These are phyloP conservation scores for Camponotus fellah DNA, from an alignment of 2,888 invertebrate genomes.

Conservation along the genomic window DNA sequence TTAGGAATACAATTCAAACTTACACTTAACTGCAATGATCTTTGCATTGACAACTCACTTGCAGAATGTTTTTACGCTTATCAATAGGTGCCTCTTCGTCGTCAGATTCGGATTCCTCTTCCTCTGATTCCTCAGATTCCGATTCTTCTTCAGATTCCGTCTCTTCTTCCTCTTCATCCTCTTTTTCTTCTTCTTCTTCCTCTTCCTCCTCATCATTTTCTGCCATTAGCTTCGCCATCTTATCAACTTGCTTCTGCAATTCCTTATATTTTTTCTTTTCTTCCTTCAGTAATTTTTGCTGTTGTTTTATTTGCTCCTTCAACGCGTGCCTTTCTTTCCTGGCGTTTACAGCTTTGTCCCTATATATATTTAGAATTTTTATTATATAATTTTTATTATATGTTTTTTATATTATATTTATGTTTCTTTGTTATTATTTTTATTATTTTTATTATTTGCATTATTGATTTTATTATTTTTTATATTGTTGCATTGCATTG, in stretches of 20 bases:
- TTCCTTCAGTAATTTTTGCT: slow-evolving; percentile 92
- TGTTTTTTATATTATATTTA: too few species aligned
- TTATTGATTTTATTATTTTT: background rate
- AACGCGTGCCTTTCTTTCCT: slow-evolving; percentile 92
- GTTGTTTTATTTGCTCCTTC: slow-evolving; percentile 93
- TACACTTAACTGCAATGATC: background rate
- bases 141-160: slow-evolving; percentile 88
- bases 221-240: slow-evolving; percentile 96
- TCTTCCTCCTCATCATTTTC: slow-evolving; percentile 92
- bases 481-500: background rate
- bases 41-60: slow-evolving; percentile 75
- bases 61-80: slow-evolving; percentile 81
- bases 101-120: slow-evolving; percentile 89
- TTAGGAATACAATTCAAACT: background rate
- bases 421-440: background rate
- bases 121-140: slow-evolving; percentile 85
- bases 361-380: slow-evolving; percentile 80
- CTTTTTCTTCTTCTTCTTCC: slow-evolving; percentile 89
- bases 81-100: slow-evolving; percentile 89
- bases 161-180: slow-evolving; percentile 84
- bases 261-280: slow-evolving; percentile 94
- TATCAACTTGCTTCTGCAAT: slow-evolving; percentile 95
- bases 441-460: background rate
- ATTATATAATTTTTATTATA: background rate
- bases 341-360: slow-evolving; percentile 91